Evolutionary conservation across 2,797 vertebrate genomes (phyloP), one percentile per base, ranked within the genome.

Genomic region (Argyrosomus regius): DNA sequence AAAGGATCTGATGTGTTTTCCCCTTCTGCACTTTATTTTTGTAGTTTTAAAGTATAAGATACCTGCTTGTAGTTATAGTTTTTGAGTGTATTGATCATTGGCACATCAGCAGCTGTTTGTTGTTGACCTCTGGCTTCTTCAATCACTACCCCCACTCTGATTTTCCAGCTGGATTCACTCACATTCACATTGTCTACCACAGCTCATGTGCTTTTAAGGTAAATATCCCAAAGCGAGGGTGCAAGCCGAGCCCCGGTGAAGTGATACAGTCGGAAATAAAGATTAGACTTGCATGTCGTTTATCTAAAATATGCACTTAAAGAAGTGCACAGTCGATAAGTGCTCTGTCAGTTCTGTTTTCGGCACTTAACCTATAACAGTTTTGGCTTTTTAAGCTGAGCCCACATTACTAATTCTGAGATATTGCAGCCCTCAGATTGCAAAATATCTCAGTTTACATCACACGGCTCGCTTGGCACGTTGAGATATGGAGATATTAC

Each of bases 131-230:
- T 24, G n/a, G 26, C 53, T 69, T 26, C 26, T 63, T 68, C 78
- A 52, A 9, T 57, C 61, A 46, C 31, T 12, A 6, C 9, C 56
- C 16, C 62, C 28, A 3, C n/a, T 69, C 24, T 31, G 66, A 68
- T 82, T 78, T 72, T 75, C 65, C 64, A 52, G 46, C 78, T 66
- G 83, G 5, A 54, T 48, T 69, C 52, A 41, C 31, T 75, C 64
- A 22, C 54, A 11, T 58, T 60, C 14, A 39, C 43, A 18, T 53
- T 39, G 50, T 49, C 28, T 35, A 20, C 39, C 12, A 20, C 26
- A 35, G 18, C 11, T 48, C 12, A 5, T 6, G 22, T 66, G 20
- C 35, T 68, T 65, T 75, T 6, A 46, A n/a, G 16, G 12, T 48
- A 53, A 69, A 59, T 35, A 45, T 39, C 14, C 13, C 43, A 50